Evolutionary conservation across 1,140 invertebrate species (phyloP).

Genomic region (Anagrus nilaparvatae): DNA sequence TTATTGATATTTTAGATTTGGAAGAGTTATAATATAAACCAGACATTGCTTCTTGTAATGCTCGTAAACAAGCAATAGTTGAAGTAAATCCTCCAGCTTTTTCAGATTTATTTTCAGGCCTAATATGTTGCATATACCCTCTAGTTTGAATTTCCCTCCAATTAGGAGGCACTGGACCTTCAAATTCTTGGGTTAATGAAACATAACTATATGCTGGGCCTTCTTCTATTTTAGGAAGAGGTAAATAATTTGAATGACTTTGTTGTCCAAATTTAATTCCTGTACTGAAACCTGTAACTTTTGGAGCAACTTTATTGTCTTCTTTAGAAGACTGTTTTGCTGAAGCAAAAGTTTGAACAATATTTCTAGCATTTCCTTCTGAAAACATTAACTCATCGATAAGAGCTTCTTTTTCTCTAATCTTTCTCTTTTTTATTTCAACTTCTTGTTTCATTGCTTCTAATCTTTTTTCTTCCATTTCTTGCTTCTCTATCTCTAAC

Average conservation of each 20-base stretch:
- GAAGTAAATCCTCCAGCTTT: slow-evolving; percentile 81
- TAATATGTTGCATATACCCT: slow-evolving; percentile 70
- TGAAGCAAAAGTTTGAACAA: slow-evolving; percentile 73
- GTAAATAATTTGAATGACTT: slow-evolving; percentile 44
- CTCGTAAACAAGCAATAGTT: slow-evolving; percentile 73
- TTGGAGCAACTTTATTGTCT: slow-evolving; percentile 46
- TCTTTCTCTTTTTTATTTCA: slow-evolving; percentile 73
- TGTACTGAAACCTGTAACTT: slow-evolving; percentile 64
- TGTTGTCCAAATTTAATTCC: slow-evolving; percentile 66
- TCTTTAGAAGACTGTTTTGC: slow-evolving; percentile 54
- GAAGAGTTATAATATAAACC: slow-evolving; percentile 60
- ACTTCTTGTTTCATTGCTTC: slow-evolving; percentile 54
- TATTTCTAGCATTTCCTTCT: slow-evolving; percentile 75
- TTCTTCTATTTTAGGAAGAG: slow-evolving; percentile 63
- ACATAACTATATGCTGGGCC: slow-evolving; percentile 64
- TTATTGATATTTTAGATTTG: slow-evolving; percentile 18
- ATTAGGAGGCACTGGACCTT: slow-evolving; percentile 65
- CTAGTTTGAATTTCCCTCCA: slow-evolving; percentile 51
- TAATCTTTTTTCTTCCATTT: slow-evolving; percentile 53
- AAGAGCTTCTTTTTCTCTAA: slow-evolving; percentile 76
- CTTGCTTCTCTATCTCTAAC: slow-evolving; percentile 72
- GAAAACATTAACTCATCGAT: slow-evolving; percentile 94
- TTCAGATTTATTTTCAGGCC: slow-evolving; percentile 58
- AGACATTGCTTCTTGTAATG: slow-evolving; percentile 81
- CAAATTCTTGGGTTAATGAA: slow-evolving; percentile 45